phyloP scores from a whole-genome alignment of 2,888 invertebrate genomes.

The Hypomecis atomaria region DNA sequence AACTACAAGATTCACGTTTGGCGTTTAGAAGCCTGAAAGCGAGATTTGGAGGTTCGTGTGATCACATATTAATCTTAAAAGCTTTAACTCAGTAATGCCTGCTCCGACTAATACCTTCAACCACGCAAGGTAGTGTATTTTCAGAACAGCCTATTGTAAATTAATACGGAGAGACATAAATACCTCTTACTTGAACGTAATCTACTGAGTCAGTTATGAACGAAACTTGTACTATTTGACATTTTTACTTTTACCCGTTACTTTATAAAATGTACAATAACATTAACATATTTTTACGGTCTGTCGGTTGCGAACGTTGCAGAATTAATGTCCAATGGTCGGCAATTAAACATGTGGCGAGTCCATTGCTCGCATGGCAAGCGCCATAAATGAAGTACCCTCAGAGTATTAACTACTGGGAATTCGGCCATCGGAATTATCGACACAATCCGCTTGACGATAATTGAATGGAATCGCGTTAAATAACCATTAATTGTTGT shows the following conservation, averaged over 20 bases:
- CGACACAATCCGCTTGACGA: constrained; percentile 71
- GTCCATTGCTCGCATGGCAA: constrained; percentile 60
- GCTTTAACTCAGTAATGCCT: too few relatives aligned
- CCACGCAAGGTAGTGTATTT: too few relatives aligned
- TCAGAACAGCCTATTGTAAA: too few relatives aligned
- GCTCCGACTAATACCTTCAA: too few relatives aligned
- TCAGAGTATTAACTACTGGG: constrained; percentile 69
- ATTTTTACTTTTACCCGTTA: constrained; percentile 27
- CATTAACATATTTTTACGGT: constrained; percentile 72
- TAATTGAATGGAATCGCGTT: constrained; percentile 78
- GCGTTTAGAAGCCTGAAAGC: too few relatives aligned
- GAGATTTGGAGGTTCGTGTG: too few relatives aligned
- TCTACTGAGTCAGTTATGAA: background rate
- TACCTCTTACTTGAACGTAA: too few relatives aligned
- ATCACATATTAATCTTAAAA: too few relatives aligned
- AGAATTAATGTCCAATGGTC: constrained; percentile 66
- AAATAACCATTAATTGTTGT: constrained; percentile 78
- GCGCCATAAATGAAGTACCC: constrained; percentile 71
- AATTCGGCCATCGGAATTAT: constrained; percentile 75
- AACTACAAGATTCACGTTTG: too few relatives aligned
- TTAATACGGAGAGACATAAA: too few relatives aligned
- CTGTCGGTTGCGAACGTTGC: constrained; percentile 64
- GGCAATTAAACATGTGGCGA: constrained; percentile 61
- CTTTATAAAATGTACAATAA: constrained; percentile 54
- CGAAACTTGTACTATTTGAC: constrained; percentile 13